Conservation (phyloP, 2,113 vertebrate species). For the Clarias magur region DNA sequence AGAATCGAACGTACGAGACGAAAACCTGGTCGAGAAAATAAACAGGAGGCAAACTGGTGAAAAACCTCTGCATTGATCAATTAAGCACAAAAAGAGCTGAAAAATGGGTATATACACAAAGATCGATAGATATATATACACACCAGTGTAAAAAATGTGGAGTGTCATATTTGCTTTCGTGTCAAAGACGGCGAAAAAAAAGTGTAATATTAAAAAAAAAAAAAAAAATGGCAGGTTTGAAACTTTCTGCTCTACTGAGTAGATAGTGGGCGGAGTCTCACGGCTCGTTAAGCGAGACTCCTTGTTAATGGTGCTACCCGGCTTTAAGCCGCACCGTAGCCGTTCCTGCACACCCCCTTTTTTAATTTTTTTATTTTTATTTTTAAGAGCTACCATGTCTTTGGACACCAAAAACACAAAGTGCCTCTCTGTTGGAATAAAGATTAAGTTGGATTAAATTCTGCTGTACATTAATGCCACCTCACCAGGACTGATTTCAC, state of each 20-base stretch:
- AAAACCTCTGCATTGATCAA: slow-evolving; percentile 31
- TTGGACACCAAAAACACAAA: slow-evolving; percentile 48
- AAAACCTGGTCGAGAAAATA: slow-evolving; percentile 36
- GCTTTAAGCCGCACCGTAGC: not conserved
- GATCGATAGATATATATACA: slow-evolving; percentile 9
- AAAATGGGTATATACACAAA: not conserved
- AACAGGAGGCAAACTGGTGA: slow-evolving; percentile 29
- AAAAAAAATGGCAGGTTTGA: slow-evolving; percentile 67
- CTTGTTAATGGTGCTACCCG: not conserved
- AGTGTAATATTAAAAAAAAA: slow-evolving; percentile 53
- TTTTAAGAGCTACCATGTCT: slow-evolving; percentile 19
- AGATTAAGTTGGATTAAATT: slow-evolving; percentile 61
- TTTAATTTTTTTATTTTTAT: not conserved
- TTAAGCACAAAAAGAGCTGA: slow-evolving; percentile 29
- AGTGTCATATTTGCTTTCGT: slow-evolving; percentile 37
- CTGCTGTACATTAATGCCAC: slow-evolving; percentile 53
- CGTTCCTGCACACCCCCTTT: not conserved
- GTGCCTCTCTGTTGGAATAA: slow-evolving; percentile 71
- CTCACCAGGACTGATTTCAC: slow-evolving; percentile 47
- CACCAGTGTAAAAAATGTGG: slow-evolving; percentile 42
- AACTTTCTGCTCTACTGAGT: slow-evolving; percentile 39
- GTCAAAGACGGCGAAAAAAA: slow-evolving; percentile 13
- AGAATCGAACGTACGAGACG: slow-evolving; percentile 21
- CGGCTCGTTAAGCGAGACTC: not conserved
- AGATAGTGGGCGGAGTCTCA: slow-evolving; percentile 5